Base-by-base conservation (phyloP, 2,113 vertebrate genomes). In the Myrmecobius fasciatus region DNA sequence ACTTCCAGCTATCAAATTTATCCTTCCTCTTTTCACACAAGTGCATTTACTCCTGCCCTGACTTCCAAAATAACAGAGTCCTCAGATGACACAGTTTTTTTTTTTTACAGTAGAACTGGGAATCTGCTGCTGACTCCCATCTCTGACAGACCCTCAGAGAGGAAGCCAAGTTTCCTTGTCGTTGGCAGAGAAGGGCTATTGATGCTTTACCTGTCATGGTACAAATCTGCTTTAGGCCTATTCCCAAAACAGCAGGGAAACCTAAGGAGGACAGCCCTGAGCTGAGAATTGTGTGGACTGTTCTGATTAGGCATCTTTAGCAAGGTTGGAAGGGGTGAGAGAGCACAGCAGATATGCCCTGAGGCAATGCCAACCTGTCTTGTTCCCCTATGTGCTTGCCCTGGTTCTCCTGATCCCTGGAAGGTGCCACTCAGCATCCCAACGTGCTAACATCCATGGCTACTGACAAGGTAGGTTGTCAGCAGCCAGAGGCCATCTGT, bases 401-500 rank as follows among this genome's bases (percentile, higher is more conserved):
- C 0, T n/a, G 2, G 53, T 7, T n/a, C 43, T 54, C 24, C 1
- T 12, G 14, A 22, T 51, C 14, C 83, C 91, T 90, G 4, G 93
- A 93, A 53, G 90, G 12, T 89, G 89, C 47, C 75, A 28, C 49
- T 47, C 28, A 9, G 54, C 53, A 53, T 89, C 36, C 67, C 24
- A 26, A 96, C 91, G 91, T 95, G 53, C 47, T 48, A 91, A 95
- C 11, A n/a, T 88, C 90, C 56, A 91, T 48, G 7, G 12, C 53
- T 94, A 47, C 91, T 89, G 92, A 97, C 47, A 95, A 96, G 56
- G 49, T 20, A 53, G 52, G 52, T 90, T 91, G 90, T 96, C 89
- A 91, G 93, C 94, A 96, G 95, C 91, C 96, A 54, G 0, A 9
- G 91, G 53, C 92, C 97, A 91, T 91, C 95, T 96, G 95, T 60